A percentile compares a stretch with the other conserved stretches of the same genome.
Evolutionary conservation across 1,140 invertebrate genomes (phyloP).

Genomic region (Theocolax elegans): DNA sequence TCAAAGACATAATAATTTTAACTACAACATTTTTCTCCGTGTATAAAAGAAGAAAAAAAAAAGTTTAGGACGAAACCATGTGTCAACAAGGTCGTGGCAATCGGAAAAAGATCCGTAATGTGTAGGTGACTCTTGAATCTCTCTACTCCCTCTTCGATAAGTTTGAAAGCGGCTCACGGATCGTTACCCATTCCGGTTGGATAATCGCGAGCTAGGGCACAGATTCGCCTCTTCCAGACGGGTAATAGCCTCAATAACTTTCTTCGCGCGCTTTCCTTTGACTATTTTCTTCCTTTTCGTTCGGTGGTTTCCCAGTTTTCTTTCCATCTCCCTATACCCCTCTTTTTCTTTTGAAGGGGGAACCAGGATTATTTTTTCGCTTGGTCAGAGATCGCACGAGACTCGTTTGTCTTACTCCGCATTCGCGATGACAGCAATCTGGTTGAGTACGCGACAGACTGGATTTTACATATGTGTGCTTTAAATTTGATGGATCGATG

Average conservation of each 20-base stretch:
- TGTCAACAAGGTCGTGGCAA: constrained; percentile 30
- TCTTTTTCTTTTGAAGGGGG: too few species aligned
- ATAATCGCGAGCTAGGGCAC: constrained; percentile 41
- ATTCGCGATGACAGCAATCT: not conserved
- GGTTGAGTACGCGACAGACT: too few species aligned
- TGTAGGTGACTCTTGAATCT: not conserved
- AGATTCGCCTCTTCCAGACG: constrained; percentile 34
- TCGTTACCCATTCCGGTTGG: constrained; percentile 46
- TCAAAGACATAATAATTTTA: too few species aligned
- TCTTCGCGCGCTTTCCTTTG: not conserved
- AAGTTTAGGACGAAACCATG: not conserved
- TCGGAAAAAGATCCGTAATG: constrained; percentile 42
- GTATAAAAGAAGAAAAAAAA: constrained; percentile 18
- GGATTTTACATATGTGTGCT: too few species aligned
- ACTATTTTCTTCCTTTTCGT: constrained; percentile 8
- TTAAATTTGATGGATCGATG: too few species aligned
- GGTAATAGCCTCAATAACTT: constrained; percentile 45
- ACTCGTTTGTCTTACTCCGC: not conserved
- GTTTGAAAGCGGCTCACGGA: constrained; percentile 35
- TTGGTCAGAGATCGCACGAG: not conserved
- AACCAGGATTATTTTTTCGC: not conserved
- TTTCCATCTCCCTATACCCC: too few species aligned
- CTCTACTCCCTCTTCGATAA: not conserved
- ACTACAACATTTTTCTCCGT: too few species aligned
- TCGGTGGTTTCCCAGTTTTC: not conserved